Evolutionary conservation across 2,888 invertebrate species (phyloP).

Genomic region (Stenoptilia bipunctidactyla): DNA sequence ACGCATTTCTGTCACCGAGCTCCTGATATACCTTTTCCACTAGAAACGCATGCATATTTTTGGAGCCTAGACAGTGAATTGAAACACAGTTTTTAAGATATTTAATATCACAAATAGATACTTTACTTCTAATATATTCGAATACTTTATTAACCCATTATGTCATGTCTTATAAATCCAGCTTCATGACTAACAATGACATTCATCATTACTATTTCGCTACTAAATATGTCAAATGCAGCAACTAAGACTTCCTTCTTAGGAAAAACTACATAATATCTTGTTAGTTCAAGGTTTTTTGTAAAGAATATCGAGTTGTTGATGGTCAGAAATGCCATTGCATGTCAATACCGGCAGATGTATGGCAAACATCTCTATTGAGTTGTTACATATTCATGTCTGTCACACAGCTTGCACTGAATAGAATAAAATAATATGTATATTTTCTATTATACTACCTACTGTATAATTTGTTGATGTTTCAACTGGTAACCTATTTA

Average conservation of each 20-base stretch:
- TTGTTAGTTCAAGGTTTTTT: neutral
- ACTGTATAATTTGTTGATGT: neutral
- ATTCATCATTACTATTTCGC: constrained; percentile 7
- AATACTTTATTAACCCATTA: constrained; percentile 4
- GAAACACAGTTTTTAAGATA: too few species aligned
- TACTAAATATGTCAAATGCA: too few species aligned
- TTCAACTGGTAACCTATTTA: too few species aligned
- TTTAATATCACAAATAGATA: too few species aligned
- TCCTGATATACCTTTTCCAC: too few species aligned
- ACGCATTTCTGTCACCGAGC: too few species aligned
- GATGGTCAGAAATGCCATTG: constrained; percentile 21
- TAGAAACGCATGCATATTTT: too few species aligned
- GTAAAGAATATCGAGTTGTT: constrained; percentile 11
- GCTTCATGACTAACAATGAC: neutral
- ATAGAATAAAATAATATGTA: constrained; percentile 42
- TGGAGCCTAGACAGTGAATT: too few species aligned
- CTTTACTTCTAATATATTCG: too few species aligned
- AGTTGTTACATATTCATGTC: constrained; percentile 57
- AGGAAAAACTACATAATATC: neutral
- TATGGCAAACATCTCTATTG: constrained; percentile 64
- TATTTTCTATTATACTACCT: constrained; percentile 10
- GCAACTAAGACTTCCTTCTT: neutral
- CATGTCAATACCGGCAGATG: constrained; percentile 37
- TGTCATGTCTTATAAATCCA: too few species aligned
- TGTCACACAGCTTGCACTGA: constrained; percentile 33